Evolutionary conservation across 2,888 invertebrate genomes (phyloP), one percentile per base, ranked within the genome.

Genomic region (Pherbina coryleti): DNA sequence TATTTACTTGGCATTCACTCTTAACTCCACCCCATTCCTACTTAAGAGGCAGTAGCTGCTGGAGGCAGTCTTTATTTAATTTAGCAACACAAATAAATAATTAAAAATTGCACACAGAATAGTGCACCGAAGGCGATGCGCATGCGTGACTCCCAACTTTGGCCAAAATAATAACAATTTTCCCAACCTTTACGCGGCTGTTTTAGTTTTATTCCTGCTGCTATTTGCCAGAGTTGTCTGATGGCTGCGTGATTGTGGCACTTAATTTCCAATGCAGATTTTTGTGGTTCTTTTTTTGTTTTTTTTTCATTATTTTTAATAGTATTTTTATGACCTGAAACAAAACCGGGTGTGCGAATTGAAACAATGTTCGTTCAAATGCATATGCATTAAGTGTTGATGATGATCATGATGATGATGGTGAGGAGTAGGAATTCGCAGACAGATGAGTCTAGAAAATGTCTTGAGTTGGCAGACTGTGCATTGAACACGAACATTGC

Each of bases 231-330:
- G 34, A 14, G 22, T 28, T 55, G 57, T 60, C 22, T 60, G 57
- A 11, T 19, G 57, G 57, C 34, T 72, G 72, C 72, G 72, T 72
- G 72, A 34, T 17, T 22, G 37, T 22, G 34, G 37, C 34, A 37
- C 37, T 37, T 72, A 31, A 72, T 72, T 72, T 72, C 55, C 57
- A 72, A 57, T 72, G 55, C 55, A 72, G 72, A 72, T 72, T 57
- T 22, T 19, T 34, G 8, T 8, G 5, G 5, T 17, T 25, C 4
- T 57, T 22, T 8, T 55, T 60, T 0, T 22, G 14, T 22, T 25
- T 28, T 60, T 60, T 28, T 25, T 8, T 55, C 1, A 17, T 1
- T 25, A 22, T 4, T 28, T 60, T 8, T 60, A 60, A 25, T 60
- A 8, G 22, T 19, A 28, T 14, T 28, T 60, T 22, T 25, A 22